Conservation (phyloP, 1,140 invertebrate species). For the Mamestra configurata region DNA sequence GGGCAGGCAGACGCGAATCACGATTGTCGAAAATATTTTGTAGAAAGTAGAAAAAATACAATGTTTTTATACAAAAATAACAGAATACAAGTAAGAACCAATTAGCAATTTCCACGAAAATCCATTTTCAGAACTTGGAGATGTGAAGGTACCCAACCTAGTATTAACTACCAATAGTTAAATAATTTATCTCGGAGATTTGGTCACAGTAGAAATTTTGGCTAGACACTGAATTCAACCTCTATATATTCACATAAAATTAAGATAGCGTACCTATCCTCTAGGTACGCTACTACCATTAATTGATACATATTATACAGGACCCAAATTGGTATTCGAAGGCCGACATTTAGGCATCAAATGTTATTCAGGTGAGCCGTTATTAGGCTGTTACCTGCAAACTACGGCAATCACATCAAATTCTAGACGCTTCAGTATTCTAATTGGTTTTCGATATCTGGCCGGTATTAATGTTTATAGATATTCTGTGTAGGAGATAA, state of each 20-base stretch:
- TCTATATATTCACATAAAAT: conserved; percentile 7
- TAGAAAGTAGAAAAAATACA: too few relatives aligned
- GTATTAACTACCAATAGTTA: too few relatives aligned
- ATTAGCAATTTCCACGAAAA: background rate
- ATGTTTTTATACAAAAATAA: too few relatives aligned
- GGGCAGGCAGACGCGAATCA: background rate
- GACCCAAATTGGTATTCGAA: conserved; percentile 37
- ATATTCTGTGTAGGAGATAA: too few relatives aligned
- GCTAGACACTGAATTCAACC: background rate
- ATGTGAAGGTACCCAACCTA: too few relatives aligned
- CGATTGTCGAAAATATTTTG: background rate
- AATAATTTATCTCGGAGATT: background rate
- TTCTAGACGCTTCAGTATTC: conserved; percentile 23
- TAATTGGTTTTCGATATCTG: conserved; percentile 24
- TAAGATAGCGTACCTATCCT: conserved; percentile 17
- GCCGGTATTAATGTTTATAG: too few relatives aligned
- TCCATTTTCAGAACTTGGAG: background rate
- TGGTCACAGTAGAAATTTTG: background rate
- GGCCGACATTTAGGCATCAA: conserved; percentile 5
- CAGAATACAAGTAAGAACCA: too few relatives aligned
- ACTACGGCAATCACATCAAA: conserved; percentile 5
- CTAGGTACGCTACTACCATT: conserved; percentile 3
- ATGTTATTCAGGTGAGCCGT: conserved; percentile 30
- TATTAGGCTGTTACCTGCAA: conserved; percentile 18
- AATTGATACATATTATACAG: conserved; percentile 27